Percentiles rank a stretch among this genome's conserved stretches.
These are phyloP conservation scores for Gambusia holbrooki DNA, from an alignment of 2,113 vertebrate species.

Conservation along the genomic window DNA sequence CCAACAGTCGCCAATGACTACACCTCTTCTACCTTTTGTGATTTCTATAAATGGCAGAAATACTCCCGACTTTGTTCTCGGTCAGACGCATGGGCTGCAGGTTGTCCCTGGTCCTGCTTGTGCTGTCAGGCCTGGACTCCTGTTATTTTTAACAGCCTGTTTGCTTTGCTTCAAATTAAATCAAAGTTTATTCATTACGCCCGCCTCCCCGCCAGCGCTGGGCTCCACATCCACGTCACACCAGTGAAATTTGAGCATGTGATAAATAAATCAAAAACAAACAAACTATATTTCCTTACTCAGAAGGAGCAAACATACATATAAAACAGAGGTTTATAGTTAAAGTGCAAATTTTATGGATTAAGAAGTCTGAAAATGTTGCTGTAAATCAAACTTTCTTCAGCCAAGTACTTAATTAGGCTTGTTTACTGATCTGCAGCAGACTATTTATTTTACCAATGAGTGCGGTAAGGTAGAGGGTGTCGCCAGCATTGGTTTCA, in stretches of 20 bases:
- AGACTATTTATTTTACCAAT: not conserved
- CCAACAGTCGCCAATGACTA: not conserved
- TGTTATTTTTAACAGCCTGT: slow-evolving; percentile 1
- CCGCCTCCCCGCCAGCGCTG: not conserved
- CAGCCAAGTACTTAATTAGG: not conserved
- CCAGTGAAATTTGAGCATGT: not conserved
- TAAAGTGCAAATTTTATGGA: not conserved
- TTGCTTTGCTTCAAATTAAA: not conserved
- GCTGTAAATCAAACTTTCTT: not conserved
- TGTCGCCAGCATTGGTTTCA: not conserved
- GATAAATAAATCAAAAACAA: not conserved
- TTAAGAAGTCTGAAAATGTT: not conserved
- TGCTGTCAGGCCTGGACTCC: not conserved
- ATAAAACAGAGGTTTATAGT: not conserved
- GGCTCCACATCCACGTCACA: not conserved
- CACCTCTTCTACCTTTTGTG: not conserved
- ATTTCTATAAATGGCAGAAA: not conserved
- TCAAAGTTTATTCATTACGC: not conserved
- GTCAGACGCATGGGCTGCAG: not conserved
- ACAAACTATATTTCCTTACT: not conserved
- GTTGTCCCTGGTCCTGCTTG: not conserved
- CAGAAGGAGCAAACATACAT: not conserved
- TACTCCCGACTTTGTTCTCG: not conserved
- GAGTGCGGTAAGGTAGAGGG: not conserved
- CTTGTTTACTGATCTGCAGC: not conserved